Conservation (phyloP, 2,797 vertebrate genomes). For the Myotis daubentonii region DNA sequence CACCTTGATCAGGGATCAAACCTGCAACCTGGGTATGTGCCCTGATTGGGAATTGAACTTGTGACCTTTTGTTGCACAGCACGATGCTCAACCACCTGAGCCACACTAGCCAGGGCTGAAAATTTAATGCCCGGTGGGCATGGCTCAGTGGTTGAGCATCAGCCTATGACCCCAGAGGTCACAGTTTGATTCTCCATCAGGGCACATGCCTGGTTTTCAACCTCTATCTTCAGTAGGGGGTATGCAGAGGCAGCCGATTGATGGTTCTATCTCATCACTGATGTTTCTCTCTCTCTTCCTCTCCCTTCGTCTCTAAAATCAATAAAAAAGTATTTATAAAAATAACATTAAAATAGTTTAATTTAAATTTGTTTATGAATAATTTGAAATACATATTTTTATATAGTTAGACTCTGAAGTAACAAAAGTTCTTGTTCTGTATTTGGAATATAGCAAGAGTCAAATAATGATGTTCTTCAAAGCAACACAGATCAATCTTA, state of each 20-base stretch:
- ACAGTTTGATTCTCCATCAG: too few species aligned
- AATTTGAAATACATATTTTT: background rate
- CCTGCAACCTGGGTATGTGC: background rate
- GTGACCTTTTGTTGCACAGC: background rate
- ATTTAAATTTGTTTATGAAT: background rate
- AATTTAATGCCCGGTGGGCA: background rate
- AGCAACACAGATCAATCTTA: background rate
- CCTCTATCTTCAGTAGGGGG: too few species aligned
- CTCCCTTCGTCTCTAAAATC: too few species aligned
- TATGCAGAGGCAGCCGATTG: too few species aligned
- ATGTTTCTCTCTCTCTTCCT: too few species aligned
- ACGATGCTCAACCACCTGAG: background rate
- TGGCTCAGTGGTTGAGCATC: too few species aligned
- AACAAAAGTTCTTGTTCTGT: background rate
- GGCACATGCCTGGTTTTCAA: too few species aligned
- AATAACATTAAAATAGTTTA: background rate
- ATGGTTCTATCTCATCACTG: too few species aligned
- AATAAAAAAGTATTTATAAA: too few species aligned
- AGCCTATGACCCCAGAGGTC: too few species aligned
- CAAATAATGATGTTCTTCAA: background rate
- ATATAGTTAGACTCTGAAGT: background rate
- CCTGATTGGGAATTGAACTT: background rate
- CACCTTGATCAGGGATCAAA: background rate
- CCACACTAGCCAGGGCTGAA: background rate
- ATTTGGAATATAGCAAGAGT: conserved; percentile 18